Percentiles rank a stretch among this genome's conserved stretches.
Evolutionary conservation across 2,888 invertebrate genomes (phyloP).

Genomic region (Leptinotarsa haldemani): DNA sequence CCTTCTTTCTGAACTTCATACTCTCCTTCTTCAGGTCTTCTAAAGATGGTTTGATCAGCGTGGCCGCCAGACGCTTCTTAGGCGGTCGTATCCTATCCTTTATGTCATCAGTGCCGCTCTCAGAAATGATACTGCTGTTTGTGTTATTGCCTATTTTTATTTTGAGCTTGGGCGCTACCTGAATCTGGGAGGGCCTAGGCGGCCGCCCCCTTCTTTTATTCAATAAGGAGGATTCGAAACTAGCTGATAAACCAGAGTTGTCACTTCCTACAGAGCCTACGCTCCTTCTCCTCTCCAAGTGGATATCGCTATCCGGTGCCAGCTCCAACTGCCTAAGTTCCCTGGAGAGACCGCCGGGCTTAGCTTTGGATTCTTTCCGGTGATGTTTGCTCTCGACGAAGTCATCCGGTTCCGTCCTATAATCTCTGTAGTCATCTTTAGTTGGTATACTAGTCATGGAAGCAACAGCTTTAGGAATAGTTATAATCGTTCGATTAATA

Average conservation of each 20-base stretch:
- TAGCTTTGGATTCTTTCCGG: slow-evolving; percentile 69
- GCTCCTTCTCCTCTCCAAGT: slow-evolving; percentile 68
- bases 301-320: slow-evolving; percentile 70
- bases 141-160: slow-evolving; percentile 74
- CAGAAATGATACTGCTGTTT: slow-evolving; percentile 66
- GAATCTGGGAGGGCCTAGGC: slow-evolving; percentile 57
- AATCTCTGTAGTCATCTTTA: slow-evolving; percentile 82
- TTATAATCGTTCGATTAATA: slow-evolving; percentile 78
- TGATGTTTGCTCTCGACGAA: slow-evolving; percentile 78
- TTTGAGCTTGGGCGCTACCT: slow-evolving; percentile 71
- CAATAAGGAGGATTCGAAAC: slow-evolving; percentile 50
- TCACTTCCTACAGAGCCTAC: slow-evolving; percentile 64
- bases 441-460: slow-evolving; percentile 90
- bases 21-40: slow-evolving; percentile 86
- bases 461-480: slow-evolving; percentile 89
- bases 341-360: slow-evolving; percentile 68
- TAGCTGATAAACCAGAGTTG: slow-evolving; percentile 59
- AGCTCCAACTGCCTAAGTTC: slow-evolving; percentile 76
- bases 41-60: slow-evolving; percentile 70
- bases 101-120: slow-evolving; percentile 65
- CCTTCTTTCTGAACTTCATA: slow-evolving; percentile 86
- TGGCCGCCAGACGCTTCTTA: slow-evolving; percentile 79
- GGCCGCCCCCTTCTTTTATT: slow-evolving; percentile 64
- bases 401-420: slow-evolving; percentile 62
- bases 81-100: slow-evolving; percentile 76